Evolutionary conservation across 1,140 invertebrate genomes (phyloP), one percentile per base, ranked within the genome.

Genomic region (Pteromalus puparum): DNA sequence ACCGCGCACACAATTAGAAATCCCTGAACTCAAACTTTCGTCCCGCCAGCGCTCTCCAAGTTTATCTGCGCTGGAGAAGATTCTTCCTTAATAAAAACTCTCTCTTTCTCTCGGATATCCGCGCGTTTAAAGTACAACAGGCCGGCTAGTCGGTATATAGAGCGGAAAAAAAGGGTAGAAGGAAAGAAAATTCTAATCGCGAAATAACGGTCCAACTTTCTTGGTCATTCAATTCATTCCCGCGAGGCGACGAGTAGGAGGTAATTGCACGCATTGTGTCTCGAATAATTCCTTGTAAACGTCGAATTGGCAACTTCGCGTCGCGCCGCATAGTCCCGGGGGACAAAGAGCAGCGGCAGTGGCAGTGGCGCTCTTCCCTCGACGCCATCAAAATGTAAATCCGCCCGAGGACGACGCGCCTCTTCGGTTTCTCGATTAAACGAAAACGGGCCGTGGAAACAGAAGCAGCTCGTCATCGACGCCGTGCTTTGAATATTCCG

Each of bases 301-400:
- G 26, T 65, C 28, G 61, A 68, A 76, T 68, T 53, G 74, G 6
- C 26, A 70, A 70, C n/a, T 48, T 83, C 68, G 28, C 46, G 65
- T 68, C 12, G 28, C 38, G 75, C 10, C 73, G 73, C 48, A 18
- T 18, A 84, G 18, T 88, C 81, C 85, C 86, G 78, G 67, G 75
- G 86, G 87, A 86, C 84, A 85, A 87, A 82, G 84, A 46, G 26
- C 42, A 65, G 13, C 24, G 3, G 30, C 72, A n/a, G n/a, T n/a
- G 38, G 15, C 24, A 13, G 18, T 28, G 70, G 26, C 26, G 61
- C 65, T 30, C 12, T 86, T 88, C 82, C 85, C 81, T 34, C 72
- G 68, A 74, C 80, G 65, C 78, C 78, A 88, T 89, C 87, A 89
- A 89, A 89, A 89, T 89, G 88, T 87, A 87, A 89, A 88, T 89